Evolutionary conservation across 2,888 invertebrate species (phyloP).

Genomic region (Cryptophagus acutangulus): DNA sequence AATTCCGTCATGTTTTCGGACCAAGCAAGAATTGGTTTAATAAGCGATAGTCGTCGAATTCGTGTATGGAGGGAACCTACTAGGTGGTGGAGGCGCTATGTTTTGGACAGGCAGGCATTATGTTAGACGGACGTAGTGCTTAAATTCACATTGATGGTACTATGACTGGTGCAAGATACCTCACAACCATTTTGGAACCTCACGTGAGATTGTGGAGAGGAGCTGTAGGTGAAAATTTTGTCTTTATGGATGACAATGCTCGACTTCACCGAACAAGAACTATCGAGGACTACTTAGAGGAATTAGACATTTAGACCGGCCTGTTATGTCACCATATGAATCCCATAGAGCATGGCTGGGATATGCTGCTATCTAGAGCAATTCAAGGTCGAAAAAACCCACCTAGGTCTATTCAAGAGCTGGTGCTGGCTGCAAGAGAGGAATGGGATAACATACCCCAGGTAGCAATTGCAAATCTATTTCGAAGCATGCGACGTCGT

Average conservation of each 20-base stretch:
- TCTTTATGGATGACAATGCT: not conserved
- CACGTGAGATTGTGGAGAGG: not conserved
- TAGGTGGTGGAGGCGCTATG: not conserved
- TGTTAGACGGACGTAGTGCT: not conserved
- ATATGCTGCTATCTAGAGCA: not conserved
- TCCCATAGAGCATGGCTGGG: not conserved
- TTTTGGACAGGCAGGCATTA: not conserved
- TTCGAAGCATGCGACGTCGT: not conserved
- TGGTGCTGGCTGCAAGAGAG: not conserved
- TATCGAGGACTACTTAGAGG: not conserved
- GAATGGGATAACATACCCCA: not conserved
- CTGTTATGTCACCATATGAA: not conserved
- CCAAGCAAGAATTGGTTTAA: slow-evolving; percentile 5
- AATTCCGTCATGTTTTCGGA: slow-evolving; percentile 22
- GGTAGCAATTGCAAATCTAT: not conserved
- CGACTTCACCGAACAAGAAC: not conserved
- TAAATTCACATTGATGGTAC: not conserved
- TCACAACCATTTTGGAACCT: not conserved
- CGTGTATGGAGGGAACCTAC: slow-evolving; percentile 1
- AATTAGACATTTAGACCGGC: not conserved
- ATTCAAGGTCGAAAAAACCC: not conserved
- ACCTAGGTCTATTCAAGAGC: not conserved
- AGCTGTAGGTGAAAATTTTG: not conserved
- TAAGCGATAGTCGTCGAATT: not conserved
- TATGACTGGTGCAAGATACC: not conserved